Evolutionary conservation across 2,888 invertebrate species (phyloP).

Genomic region (Drosophila neotestacea): DNA sequence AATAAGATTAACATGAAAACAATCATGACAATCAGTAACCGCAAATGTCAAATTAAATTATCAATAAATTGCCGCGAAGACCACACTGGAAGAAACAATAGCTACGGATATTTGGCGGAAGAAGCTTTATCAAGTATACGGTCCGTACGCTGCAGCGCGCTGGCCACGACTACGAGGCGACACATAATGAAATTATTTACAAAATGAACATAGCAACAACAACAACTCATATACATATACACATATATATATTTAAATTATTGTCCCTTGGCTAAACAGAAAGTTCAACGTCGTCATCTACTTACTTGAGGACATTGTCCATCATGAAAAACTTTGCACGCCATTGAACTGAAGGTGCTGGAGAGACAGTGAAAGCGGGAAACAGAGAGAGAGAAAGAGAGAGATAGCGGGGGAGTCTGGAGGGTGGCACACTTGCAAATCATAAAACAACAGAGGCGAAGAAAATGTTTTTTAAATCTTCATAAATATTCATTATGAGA

Average conservation of each 20-base stretch:
- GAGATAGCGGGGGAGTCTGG: not conserved
- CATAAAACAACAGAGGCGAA: slow-evolving; percentile 83
- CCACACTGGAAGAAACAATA: slow-evolving; percentile 18
- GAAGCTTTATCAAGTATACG: slow-evolving; percentile 70
- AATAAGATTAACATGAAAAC: slow-evolving; percentile 82
- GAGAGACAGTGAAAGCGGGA: not conserved
- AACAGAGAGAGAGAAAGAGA: not conserved
- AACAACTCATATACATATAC: slow-evolving; percentile 7
- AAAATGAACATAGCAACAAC: slow-evolving; percentile 69
- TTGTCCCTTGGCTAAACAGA: slow-evolving; percentile 37
- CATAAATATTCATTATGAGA: slow-evolving; percentile 84
- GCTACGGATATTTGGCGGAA: slow-evolving; percentile 24
- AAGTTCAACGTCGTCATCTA: slow-evolving; percentile 41
- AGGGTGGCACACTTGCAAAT: slow-evolving; percentile 79
- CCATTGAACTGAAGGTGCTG: slow-evolving; percentile 71
- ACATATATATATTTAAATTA: slow-evolving; percentile 39
- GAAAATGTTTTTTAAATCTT: slow-evolving; percentile 83
- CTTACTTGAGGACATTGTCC: slow-evolving; percentile 62
- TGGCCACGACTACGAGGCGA: slow-evolving; percentile 21
- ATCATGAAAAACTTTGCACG: slow-evolving; percentile 72
- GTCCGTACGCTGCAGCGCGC: slow-evolving; percentile 33
- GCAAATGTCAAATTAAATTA: slow-evolving; percentile 84
- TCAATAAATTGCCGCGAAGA: slow-evolving; percentile 81
- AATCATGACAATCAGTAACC: slow-evolving; percentile 82
- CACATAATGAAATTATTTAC: slow-evolving; percentile 82